Evolutionary conservation across 2,888 invertebrate species (phyloP).

Genomic region (Agriopis marginaria): DNA sequence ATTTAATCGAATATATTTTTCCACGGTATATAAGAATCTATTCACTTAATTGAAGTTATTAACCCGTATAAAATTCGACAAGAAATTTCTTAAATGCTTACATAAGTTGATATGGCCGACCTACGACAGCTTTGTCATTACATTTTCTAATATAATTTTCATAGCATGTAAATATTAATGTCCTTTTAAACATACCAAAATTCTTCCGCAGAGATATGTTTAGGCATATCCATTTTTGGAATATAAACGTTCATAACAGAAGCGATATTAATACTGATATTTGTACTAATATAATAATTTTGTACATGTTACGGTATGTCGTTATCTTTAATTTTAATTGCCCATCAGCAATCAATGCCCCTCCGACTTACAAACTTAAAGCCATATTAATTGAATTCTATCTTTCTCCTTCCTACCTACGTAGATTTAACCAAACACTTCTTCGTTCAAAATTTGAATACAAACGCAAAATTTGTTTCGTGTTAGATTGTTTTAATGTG

Average conservation of each 20-base stretch:
- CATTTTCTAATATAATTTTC: constrained; percentile 15
- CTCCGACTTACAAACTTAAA: too few relatives aligned
- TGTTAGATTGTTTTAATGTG: not conserved
- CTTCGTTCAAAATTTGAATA: not conserved
- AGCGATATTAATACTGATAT: constrained; percentile 36
- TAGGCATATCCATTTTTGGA: constrained; percentile 24
- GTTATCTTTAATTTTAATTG: constrained; percentile 16
- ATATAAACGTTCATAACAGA: constrained; percentile 24
- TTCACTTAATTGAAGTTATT: not conserved
- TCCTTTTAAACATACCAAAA: constrained; percentile 17
- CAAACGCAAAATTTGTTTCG: not conserved
- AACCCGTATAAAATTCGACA: not conserved
- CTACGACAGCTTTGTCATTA: constrained; percentile 21
- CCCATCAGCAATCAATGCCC: too few relatives aligned
- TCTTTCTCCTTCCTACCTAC: constrained; percentile 8
- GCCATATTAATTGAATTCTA: constrained; percentile 31
- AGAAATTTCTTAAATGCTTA: constrained; percentile 3
- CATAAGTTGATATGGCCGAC: constrained; percentile 29
- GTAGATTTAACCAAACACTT: not conserved
- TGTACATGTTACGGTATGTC: constrained; percentile 33
- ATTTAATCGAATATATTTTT: not conserved
- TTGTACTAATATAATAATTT: constrained; percentile 37
- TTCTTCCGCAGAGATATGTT: constrained; percentile 32
- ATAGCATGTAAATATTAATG: constrained; percentile 24
- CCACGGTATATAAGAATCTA: not conserved